Evolutionary conservation across 1,140 invertebrate genomes (phyloP).

Genomic region (Tenebrio molitor): DNA sequence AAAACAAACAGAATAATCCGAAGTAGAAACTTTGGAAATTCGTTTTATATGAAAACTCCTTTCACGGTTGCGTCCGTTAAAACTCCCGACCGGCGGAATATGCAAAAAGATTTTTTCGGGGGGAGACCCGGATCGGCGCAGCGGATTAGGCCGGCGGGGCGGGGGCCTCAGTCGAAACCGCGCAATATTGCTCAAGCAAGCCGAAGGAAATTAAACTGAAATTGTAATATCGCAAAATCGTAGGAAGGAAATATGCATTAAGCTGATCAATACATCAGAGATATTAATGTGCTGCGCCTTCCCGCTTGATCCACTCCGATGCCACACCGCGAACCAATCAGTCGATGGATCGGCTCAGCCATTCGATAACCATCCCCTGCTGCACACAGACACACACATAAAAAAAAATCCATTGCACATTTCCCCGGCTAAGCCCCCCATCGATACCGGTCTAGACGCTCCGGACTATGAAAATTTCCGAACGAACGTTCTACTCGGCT

Average conservation of each 20-base stretch:
- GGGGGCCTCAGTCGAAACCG: slow-evolving; percentile 17
- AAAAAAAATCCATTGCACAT: slow-evolving; percentile 25
- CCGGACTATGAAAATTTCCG: too few relatives aligned
- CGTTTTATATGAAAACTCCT: slow-evolving; percentile 51
- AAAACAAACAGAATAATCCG: slow-evolving; percentile 50
- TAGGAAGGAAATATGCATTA: slow-evolving; percentile 52
- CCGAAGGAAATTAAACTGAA: slow-evolving; percentile 52
- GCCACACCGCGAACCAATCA: slow-evolving; percentile 48
- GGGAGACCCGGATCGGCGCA: neutral
- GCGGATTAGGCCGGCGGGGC: too few relatives aligned
- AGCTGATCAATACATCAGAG: slow-evolving; percentile 53
- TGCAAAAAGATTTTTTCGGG: slow-evolving; percentile 37
- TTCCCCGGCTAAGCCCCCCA: neutral
- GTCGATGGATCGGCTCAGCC: slow-evolving; percentile 47
- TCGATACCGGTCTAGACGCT: too few relatives aligned
- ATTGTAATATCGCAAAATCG: slow-evolving; percentile 55
- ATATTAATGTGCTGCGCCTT: slow-evolving; percentile 53
- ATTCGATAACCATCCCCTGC: slow-evolving; percentile 31
- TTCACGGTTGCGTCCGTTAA: slow-evolving; percentile 27
- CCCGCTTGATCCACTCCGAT: slow-evolving; percentile 45
- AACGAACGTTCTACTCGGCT: too few relatives aligned
- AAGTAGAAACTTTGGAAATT: slow-evolving; percentile 40
- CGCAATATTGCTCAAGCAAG: slow-evolving; percentile 44
- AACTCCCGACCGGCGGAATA: slow-evolving; percentile 1
- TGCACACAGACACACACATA: slow-evolving; percentile 3